These are phyloP conservation scores for Drosophila sturtevanti DNA, from an alignment of 1,140 invertebrate genomes.

Conservation along the genomic window DNA sequence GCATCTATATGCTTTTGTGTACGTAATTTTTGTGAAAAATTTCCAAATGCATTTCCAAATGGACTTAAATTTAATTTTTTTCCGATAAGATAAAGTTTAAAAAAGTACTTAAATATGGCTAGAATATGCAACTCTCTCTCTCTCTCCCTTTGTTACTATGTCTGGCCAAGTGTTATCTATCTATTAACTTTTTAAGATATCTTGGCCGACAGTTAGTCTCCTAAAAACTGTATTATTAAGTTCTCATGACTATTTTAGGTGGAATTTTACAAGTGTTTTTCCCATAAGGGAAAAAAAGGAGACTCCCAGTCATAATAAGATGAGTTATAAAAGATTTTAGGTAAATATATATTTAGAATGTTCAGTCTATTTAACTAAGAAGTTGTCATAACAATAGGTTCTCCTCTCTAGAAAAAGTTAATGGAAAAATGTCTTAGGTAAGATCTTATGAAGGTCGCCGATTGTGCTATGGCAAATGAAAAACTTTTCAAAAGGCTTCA, in stretches of 20 bases:
- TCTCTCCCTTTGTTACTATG: not conserved
- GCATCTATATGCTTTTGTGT: not conserved
- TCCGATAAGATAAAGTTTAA: not conserved
- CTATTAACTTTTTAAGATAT: not conserved
- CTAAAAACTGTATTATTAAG: constrained; percentile 22
- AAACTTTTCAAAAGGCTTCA: no score
- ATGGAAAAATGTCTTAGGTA: not conserved
- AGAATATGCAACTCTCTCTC: not conserved
- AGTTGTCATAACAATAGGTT: not conserved
- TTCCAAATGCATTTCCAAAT: not conserved
- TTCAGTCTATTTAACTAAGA: not conserved
- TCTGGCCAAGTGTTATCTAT: no score
- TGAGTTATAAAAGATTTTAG: not conserved
- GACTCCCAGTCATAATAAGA: not conserved
- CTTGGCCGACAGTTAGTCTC: not conserved
- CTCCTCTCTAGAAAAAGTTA: not conserved
- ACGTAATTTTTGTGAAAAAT: not conserved
- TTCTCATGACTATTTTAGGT: constrained; percentile 12
- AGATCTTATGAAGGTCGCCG: not conserved
- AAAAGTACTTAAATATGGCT: not conserved
- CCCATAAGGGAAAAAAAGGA: not conserved
- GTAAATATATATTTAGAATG: not conserved
- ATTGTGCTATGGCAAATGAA: no score
- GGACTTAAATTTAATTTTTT: not conserved
- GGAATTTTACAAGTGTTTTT: constrained; percentile 53